Evolutionary conservation across 92 coral and sea anemone species (phyloP).

Genomic region (Actinernus sp.): DNA sequence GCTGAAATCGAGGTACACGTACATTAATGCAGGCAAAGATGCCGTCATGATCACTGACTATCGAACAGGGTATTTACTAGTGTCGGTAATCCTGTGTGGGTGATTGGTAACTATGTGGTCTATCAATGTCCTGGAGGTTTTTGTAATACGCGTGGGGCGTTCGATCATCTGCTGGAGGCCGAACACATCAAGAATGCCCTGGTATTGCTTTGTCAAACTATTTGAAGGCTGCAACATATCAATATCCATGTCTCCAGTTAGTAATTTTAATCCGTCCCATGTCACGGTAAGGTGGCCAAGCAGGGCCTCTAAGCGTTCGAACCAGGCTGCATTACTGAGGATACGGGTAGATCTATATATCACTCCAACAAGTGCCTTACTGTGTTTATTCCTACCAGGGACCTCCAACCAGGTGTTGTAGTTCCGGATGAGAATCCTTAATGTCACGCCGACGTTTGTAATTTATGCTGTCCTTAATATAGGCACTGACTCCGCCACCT

Average conservation of each 20-base stretch:
- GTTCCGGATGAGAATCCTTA: not conserved
- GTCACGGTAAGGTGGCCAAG: not conserved
- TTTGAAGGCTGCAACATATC: not conserved
- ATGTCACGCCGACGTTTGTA: conserved; percentile 5
- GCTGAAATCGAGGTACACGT: not conserved
- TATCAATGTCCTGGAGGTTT: conserved; percentile 23
- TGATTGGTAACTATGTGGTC: conserved; percentile 42
- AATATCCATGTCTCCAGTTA: not conserved
- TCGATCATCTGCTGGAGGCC: conserved; percentile 29
- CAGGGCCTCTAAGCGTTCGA: not conserved
- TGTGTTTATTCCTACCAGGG: not conserved
- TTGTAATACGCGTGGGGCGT: conserved; percentile 44
- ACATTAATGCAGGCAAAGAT: not conserved
- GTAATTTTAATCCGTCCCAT: not conserved
- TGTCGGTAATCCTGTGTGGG: conserved; percentile 8
- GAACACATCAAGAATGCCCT: conserved; percentile 15
- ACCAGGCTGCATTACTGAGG: not conserved
- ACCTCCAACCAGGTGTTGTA: not conserved
- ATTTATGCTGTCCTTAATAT: conserved; percentile 3
- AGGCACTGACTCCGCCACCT: conserved; percentile 8
- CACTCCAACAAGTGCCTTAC: not conserved
- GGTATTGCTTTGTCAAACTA: not conserved
- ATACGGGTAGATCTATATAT: not conserved
- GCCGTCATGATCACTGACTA: no score
- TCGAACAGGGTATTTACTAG: not conserved